Percentiles rank a stretch among this genome's conserved stretches.
These are phyloP conservation scores for Dinothrombium tinctorium DNA, from an alignment of 1,140 invertebrate genomes.

Conservation along the genomic window DNA sequence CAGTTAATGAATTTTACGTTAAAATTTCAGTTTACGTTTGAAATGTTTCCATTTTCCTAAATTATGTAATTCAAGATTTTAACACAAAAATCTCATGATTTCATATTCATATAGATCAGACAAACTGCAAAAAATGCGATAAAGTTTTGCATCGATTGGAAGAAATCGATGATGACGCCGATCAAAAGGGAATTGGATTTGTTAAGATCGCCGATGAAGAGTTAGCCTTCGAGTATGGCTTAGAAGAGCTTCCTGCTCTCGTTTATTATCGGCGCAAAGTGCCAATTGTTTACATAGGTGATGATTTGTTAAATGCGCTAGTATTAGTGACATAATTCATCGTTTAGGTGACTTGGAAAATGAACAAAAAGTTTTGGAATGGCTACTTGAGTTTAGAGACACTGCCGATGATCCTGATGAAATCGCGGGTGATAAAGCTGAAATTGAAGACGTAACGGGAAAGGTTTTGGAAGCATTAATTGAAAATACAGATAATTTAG, in stretches of 20 bases:
- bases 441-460: constrained; percentile 72
- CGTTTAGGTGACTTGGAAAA: constrained; percentile 16
- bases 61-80: neutral
- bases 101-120: constrained; percentile 46
- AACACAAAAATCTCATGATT: no score
- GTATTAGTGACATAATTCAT: neutral
- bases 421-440: constrained; percentile 49
- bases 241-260: constrained; percentile 58
- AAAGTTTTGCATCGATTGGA: constrained; percentile 58
- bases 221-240: constrained; percentile 66
- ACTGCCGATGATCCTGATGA: constrained; percentile 14
- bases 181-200: constrained; percentile 75
- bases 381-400: constrained; percentile 17
- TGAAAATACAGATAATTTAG: constrained; percentile 51
- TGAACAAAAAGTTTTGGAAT: constrained; percentile 17
- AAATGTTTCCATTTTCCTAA: neutral
- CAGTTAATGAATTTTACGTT: no score
- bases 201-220: constrained; percentile 79
- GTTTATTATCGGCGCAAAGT: constrained; percentile 84
- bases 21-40: no score
- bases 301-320: neutral
- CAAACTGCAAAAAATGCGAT: constrained; percentile 69
- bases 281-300: constrained; percentile 80
- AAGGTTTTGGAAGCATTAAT: constrained; percentile 41
- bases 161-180: constrained; percentile 87